These are phyloP conservation scores for Malthinus flaveolus DNA, from an alignment of 2,888 invertebrate species.

Conservation along the genomic window DNA sequence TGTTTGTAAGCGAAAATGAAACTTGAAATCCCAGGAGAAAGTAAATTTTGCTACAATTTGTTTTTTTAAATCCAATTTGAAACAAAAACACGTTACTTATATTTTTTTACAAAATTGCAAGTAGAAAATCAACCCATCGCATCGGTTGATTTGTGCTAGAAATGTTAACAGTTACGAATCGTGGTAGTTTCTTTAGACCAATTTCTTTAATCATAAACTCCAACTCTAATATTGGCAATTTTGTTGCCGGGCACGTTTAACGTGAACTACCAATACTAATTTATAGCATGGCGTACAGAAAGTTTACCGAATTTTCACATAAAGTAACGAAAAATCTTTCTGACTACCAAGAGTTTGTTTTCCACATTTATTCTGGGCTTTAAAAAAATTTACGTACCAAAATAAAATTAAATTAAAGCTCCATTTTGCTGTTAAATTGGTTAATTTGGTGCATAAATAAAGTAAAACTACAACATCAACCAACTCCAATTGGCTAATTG, in stretches of 20 bases:
- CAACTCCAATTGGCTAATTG: slow-evolving; percentile 32
- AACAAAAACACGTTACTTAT: no score
- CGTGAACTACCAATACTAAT: slow-evolving; percentile 29
- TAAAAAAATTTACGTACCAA: slow-evolving; percentile 16
- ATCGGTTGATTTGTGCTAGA: not conserved
- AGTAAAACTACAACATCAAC: slow-evolving; percentile 28
- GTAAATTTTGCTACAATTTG: no score
- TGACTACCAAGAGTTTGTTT: no score
- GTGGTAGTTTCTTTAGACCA: slow-evolving; percentile 13
- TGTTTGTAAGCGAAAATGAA: no score
- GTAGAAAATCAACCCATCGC: no score
- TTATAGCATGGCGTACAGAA: slow-evolving; percentile 24
- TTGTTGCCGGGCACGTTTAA: slow-evolving; percentile 29
- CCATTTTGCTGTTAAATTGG: slow-evolving; percentile 16
- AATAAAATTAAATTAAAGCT: no score
- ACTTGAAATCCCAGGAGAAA: no score
- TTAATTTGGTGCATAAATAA: slow-evolving; percentile 20
- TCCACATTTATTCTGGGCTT: not conserved
- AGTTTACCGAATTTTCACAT: slow-evolving; percentile 15
- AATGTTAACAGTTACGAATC: slow-evolving; percentile 15
- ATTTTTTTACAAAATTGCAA: no score
- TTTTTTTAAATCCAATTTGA: no score
- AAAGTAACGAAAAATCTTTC: slow-evolving; percentile 7
- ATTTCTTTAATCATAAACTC: slow-evolving; percentile 28
- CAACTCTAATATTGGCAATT: slow-evolving; percentile 24